Conservation (phyloP, 2,797 vertebrate species). For the Mus caroli region DNA sequence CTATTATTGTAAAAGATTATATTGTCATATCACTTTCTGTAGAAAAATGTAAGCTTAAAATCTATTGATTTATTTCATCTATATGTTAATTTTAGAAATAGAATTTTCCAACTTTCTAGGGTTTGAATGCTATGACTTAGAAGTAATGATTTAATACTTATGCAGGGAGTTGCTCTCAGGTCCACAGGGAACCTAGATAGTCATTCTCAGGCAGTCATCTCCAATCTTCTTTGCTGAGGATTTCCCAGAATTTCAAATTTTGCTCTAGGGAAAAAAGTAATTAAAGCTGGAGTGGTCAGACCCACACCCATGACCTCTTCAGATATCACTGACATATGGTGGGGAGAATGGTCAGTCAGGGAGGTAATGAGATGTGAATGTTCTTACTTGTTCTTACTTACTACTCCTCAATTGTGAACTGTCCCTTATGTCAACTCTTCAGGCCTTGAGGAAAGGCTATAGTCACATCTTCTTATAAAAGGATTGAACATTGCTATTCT, state of each 20-base stretch:
- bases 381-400: constrained; percentile 35
- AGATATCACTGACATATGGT: background rate
- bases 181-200: background rate
- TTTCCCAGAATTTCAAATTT: constrained; percentile 49
- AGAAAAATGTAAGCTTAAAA: constrained; percentile 20
- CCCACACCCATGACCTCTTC: background rate
- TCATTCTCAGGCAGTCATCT: background rate
- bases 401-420: background rate
- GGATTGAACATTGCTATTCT: background rate
- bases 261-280: background rate
- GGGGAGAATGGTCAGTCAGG: background rate
- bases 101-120: background rate
- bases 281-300: background rate
- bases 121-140: background rate
- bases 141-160: background rate
- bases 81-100: constrained; percentile 13
- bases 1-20: background rate
- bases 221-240: constrained; percentile 1
- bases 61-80: background rate
- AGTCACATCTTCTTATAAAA: background rate
- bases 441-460: background rate
- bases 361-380: background rate
- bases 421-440: background rate
- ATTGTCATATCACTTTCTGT: constrained; percentile 22
- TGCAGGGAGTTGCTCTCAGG: background rate